Evolutionary conservation across 2,113 vertebrate species (phyloP).

Genomic region (Psophia crepitans): DNA sequence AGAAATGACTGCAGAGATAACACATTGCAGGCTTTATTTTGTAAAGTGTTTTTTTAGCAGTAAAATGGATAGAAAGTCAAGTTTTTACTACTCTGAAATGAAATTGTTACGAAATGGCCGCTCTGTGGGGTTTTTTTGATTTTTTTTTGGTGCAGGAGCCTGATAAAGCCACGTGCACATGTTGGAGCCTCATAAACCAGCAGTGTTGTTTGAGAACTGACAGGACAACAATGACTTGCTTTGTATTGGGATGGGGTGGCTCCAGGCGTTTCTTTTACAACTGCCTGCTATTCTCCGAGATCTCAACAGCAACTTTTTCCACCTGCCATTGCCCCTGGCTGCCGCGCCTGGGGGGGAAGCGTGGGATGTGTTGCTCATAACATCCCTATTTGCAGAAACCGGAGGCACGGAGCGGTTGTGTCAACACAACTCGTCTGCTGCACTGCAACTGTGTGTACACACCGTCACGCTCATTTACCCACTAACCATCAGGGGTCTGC

Average conservation of each 20-base stretch:
- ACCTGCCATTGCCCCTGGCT: neutral
- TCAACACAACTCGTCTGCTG: neutral
- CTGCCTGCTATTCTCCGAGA: neutral
- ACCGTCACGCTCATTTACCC: neutral
- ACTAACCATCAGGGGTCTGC: neutral
- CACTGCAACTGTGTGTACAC: neutral
- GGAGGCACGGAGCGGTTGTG: neutral
- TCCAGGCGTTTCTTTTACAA: neutral
- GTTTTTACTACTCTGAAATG: neutral
- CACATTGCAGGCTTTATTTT: constrained; percentile 2
- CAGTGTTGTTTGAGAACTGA: neutral
- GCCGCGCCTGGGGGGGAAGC: neutral
- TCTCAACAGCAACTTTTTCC: neutral
- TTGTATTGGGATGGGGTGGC: neutral
- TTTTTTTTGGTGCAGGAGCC: neutral
- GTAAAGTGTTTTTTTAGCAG: neutral
- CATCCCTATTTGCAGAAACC: neutral
- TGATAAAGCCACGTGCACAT: rapidly evolving
- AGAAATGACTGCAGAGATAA: neutral
- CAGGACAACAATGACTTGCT: neutral
- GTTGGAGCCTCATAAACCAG: neutral
- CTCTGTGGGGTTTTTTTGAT: neutral
- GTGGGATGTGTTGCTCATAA: neutral
- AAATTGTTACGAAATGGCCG: constrained; percentile 26
- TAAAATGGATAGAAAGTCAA: neutral